A percentile compares a stretch with the other conserved stretches of the same genome.
Conservation (phyloP, 35 echinoderm and acorn worm genomes). For the Apostichopus parvimensis region DNA sequence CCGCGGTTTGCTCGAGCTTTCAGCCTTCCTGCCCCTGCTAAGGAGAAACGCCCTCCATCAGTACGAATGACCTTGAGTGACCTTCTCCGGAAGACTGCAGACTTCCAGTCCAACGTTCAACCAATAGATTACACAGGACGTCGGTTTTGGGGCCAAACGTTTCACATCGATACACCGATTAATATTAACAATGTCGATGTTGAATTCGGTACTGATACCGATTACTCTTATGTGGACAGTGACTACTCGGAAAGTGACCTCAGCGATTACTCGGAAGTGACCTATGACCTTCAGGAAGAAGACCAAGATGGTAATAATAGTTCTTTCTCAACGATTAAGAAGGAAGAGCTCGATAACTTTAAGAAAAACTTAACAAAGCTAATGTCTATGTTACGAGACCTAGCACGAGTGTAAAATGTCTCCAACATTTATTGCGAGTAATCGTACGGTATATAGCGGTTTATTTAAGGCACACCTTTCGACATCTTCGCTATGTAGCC, state of each 20-base stretch:
- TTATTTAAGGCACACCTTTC: too few species aligned
- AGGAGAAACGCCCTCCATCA: neutral
- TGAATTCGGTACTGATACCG: neutral
- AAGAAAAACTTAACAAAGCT: conserved; percentile 1
- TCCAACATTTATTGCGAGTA: too few species aligned
- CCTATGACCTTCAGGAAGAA: neutral
- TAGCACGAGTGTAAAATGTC: neutral
- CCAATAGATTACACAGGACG: neutral
- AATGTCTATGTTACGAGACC: neutral
- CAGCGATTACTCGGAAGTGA: conserved; percentile 5
- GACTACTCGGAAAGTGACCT: neutral
- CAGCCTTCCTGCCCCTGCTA: neutral
- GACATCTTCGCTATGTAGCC: too few species aligned
- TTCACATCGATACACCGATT: conserved; percentile 30
- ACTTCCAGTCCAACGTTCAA: neutral
- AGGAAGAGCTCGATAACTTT: conserved; percentile 27
- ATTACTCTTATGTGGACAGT: neutral
- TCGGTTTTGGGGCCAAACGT: neutral
- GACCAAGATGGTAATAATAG: neutral
- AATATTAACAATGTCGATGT: conserved; percentile 42
- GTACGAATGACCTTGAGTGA: conserved; percentile 5
- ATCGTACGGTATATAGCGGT: too few species aligned
- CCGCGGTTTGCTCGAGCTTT: conserved; percentile 35
- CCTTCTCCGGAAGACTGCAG: neutral
- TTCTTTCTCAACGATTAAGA: neutral